These are phyloP conservation scores for Coenonympha arcania DNA, from an alignment of 2,888 invertebrate species.

Conservation along the genomic window DNA sequence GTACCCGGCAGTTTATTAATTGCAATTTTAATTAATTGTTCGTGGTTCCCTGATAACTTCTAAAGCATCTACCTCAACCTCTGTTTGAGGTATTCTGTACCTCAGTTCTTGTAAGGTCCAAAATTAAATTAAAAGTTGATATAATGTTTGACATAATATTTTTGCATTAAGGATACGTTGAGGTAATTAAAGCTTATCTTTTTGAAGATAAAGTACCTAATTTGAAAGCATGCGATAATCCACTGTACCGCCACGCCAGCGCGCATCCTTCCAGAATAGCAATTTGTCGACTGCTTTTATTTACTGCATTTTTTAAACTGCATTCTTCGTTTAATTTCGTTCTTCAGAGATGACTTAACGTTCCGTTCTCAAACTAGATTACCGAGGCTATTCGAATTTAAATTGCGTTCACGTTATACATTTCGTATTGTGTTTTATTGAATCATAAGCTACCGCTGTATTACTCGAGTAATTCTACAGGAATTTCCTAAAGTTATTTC, in stretches of 20 bases:
- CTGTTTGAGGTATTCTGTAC: too few relatives aligned
- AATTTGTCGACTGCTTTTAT: slow-evolving; percentile 6
- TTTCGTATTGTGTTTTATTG: neutral
- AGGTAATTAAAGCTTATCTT: slow-evolving; percentile 7
- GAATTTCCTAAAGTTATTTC: too few relatives aligned
- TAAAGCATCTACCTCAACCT: too few relatives aligned
- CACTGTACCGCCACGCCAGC: slow-evolving; percentile 8
- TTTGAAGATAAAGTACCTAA: slow-evolving; percentile 8
- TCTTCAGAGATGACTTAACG: slow-evolving; percentile 7
- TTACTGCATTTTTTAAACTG: slow-evolving; percentile 9
- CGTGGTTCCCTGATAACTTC: too few relatives aligned
- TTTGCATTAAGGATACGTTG: neutral
- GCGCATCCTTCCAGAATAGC: slow-evolving; percentile 1
- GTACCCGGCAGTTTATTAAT: too few relatives aligned
- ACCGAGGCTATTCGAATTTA: neutral
- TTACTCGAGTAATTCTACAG: too few relatives aligned
- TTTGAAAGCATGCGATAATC: slow-evolving; percentile 9
- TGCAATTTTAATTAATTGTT: too few relatives aligned
- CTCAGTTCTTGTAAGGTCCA: too few relatives aligned
- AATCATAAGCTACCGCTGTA: too few relatives aligned
- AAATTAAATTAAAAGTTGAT: neutral
- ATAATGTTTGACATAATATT: neutral
- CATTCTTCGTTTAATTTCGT: slow-evolving; percentile 3
- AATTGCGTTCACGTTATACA: neutral
- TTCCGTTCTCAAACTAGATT: slow-evolving; percentile 1